These are phyloP conservation scores for Marcusenius ussheri DNA, from an alignment of 2,113 vertebrate genomes.

Conservation along the genomic window DNA sequence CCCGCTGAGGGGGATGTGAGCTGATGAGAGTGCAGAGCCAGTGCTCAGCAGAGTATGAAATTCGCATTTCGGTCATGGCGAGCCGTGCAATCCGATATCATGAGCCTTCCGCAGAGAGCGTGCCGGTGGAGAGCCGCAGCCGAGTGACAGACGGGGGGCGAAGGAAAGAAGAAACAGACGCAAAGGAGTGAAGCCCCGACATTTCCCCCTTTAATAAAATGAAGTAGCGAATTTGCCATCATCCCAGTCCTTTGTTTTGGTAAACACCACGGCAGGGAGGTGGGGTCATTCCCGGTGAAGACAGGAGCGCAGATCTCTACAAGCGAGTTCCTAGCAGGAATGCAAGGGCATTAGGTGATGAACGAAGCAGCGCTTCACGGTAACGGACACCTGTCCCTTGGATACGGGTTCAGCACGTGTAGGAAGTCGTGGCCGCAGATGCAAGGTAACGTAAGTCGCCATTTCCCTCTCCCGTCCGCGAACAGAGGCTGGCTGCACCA, in stretches of 20 bases:
- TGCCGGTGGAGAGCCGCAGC: neutral
- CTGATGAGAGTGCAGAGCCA: constrained; percentile 76
- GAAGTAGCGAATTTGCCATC: neutral
- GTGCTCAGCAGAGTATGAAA: constrained; percentile 72
- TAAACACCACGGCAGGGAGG: neutral
- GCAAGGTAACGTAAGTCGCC: constrained; percentile 52
- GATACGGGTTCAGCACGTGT: constrained; percentile 7
- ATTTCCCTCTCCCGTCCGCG: constrained; percentile 44
- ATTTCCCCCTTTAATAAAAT: neutral
- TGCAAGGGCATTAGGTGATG: neutral
- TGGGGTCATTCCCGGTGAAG: neutral
- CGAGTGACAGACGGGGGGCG: neutral
- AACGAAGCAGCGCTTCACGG: neutral
- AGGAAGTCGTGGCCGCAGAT: constrained; percentile 16
- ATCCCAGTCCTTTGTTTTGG: neutral
- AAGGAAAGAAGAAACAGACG: neutral
- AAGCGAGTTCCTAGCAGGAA: neutral
- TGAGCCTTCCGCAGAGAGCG: neutral
- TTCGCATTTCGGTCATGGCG: constrained; percentile 64
- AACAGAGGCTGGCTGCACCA: constrained; percentile 26
- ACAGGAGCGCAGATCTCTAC: neutral
- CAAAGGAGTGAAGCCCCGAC: neutral
- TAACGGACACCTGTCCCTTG: neutral
- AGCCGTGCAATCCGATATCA: constrained; percentile 16
- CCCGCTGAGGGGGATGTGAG: constrained; percentile 69